A percentile compares a stretch with the other conserved stretches of the same genome.
phyloP scores from a whole-genome alignment of 2,113 vertebrate species.

The Ramphastos sulfuratus region DNA sequence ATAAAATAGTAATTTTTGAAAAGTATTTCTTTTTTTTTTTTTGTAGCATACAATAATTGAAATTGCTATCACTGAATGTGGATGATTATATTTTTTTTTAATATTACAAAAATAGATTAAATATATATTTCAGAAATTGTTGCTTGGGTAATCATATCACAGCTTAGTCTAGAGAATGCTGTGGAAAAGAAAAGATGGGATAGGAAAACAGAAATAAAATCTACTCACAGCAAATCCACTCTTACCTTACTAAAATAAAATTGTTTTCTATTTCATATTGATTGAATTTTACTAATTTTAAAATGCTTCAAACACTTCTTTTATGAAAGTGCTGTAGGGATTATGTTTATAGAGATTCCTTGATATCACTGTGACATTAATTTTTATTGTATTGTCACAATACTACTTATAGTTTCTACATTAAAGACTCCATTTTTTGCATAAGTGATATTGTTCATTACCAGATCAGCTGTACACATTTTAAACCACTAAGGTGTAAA shows the following conservation, averaged over 20 bases:
- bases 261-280: neutral
- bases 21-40: neutral
- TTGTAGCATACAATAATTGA: neutral
- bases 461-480: neutral
- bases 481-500: neutral
- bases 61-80: neutral
- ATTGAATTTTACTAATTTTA: neutral
- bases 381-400: too few relatives aligned
- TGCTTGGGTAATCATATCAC: neutral
- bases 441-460: neutral
- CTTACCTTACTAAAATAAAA: neutral
- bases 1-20: neutral
- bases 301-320: neutral
- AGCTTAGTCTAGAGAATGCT: neutral
- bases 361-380: neutral
- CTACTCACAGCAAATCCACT: neutral
- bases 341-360: neutral
- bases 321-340: neutral
- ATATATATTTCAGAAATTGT: neutral
- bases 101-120: neutral
- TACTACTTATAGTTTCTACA: neutral
- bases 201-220: neutral
- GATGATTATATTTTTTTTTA: too few relatives aligned
- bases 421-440: neutral
- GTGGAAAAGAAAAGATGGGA: neutral